A percentile compares a stretch with the other conserved stretches of the same genome.
Evolutionary conservation across 2,797 vertebrate species (phyloP).

Genomic region (Phalloptychus januarius): DNA sequence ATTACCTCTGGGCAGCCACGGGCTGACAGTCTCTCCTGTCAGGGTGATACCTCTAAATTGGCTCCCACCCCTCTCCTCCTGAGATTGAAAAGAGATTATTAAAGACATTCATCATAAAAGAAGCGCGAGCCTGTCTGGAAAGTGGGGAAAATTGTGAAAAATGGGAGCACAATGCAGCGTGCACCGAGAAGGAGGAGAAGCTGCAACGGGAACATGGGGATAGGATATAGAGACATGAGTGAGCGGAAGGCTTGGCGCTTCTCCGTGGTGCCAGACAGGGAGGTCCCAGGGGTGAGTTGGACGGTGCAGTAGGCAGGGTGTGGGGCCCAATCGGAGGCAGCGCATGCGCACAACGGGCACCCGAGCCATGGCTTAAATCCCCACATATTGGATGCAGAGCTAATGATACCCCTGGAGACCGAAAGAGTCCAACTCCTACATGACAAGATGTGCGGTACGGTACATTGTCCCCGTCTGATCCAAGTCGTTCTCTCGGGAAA

Average conservation of each 20-base stretch:
- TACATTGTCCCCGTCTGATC: conserved; percentile 41
- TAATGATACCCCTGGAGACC: conserved; percentile 76
- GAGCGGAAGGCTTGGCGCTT: conserved; percentile 36
- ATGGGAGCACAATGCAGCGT: conserved; percentile 29
- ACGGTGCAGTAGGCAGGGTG: conserved; percentile 47
- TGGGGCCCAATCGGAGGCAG: conserved; percentile 40
- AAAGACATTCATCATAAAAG: conserved; percentile 76
- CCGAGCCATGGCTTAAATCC: conserved; percentile 55
- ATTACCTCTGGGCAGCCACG: conserved; percentile 64
- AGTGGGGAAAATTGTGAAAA: conserved; percentile 60
- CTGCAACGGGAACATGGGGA: conserved; percentile 7
- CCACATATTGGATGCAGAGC: conserved; percentile 53
- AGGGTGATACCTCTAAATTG: conserved; percentile 77
- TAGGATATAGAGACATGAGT: conserved; percentile 40
- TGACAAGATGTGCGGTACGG: conserved; percentile 44
- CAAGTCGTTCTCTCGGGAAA: conserved; percentile 20
- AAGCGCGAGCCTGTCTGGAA: conserved; percentile 54
- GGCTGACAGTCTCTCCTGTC: conserved; percentile 70
- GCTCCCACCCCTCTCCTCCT: conserved; percentile 69
- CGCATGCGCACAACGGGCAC: conserved; percentile 49
- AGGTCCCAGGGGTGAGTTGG: conserved; percentile 51
- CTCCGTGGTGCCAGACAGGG: conserved; percentile 44
- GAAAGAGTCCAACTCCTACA: conserved; percentile 55
- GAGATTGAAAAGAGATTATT: conserved; percentile 80
- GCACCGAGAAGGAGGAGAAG: conserved; percentile 33